Conservation (phyloP, 2,888 invertebrate genomes). For the Temnothorax rugatulus region DNA sequence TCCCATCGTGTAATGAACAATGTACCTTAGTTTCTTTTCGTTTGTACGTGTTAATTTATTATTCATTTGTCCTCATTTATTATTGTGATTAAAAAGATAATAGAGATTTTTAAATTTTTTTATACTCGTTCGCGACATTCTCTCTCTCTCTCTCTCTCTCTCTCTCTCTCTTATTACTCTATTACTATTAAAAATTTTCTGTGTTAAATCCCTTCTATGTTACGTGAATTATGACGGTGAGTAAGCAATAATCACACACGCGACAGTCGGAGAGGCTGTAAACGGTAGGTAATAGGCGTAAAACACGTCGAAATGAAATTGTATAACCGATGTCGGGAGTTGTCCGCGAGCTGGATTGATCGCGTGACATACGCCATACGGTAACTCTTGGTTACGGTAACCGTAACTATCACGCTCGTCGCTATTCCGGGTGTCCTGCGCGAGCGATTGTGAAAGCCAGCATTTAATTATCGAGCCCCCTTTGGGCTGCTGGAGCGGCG, state of each 20-base stretch:
- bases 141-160: too few species aligned
- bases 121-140: too few species aligned
- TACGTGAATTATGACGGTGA: background rate
- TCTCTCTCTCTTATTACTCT: too few species aligned
- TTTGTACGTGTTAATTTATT: background rate
- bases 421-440: conserved; percentile 48
- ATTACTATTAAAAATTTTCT: background rate
- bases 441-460: conserved; percentile 45
- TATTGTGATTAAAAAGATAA: background rate
- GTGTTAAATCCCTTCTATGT: background rate
- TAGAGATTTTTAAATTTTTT: background rate
- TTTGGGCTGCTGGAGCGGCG: conserved; percentile 39
- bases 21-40: background rate
- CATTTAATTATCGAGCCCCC: conserved; percentile 63
- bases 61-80: background rate
- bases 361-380: conserved; percentile 66
- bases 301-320: conserved; percentile 51
- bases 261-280: conserved; percentile 15
- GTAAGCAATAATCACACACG: conserved; percentile 20
- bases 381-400: conserved; percentile 4
- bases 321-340: conserved; percentile 24
- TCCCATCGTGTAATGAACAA: background rate
- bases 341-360: conserved; percentile 33
- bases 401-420: conserved; percentile 59
- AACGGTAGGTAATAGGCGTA: conserved; percentile 49